Conservation (phyloP, 2,113 vertebrate species). For the Dolichotis patagonum region DNA sequence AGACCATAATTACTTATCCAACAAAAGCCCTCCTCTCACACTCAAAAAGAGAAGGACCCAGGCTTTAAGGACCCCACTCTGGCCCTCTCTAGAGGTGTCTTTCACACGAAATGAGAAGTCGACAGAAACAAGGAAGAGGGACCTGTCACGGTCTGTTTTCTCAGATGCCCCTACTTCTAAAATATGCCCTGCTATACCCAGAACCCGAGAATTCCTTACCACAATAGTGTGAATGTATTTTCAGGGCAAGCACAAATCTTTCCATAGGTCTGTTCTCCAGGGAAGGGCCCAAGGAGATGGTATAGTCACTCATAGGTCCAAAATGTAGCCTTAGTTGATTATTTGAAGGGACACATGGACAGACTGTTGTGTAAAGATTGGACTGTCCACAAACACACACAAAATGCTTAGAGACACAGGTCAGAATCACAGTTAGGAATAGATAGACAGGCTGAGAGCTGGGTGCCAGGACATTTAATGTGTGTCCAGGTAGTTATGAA, state of each 20-base stretch:
- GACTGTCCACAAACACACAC: neutral
- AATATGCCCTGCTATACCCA: neutral
- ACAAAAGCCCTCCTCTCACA: neutral
- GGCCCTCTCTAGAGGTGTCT: neutral
- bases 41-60: neutral
- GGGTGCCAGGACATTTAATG: neutral
- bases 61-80: neutral
- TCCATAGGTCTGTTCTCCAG: neutral
- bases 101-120: neutral
- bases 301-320: neutral
- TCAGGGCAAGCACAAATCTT: neutral
- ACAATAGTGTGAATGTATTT: neutral
- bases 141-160: neutral
- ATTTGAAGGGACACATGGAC: neutral
- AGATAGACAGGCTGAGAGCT: neutral
- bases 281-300: neutral
- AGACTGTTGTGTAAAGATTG: neutral
- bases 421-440: neutral
- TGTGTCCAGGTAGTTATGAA: neutral
- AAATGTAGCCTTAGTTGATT: neutral
- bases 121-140: neutral
- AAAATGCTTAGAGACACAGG: neutral
- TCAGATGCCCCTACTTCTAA: neutral
- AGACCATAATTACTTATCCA: neutral
- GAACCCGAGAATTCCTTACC: neutral